phyloP scores from a whole-genome alignment of 1,140 invertebrate genomes.

The Pseudomyrmex cubaensis region DNA sequence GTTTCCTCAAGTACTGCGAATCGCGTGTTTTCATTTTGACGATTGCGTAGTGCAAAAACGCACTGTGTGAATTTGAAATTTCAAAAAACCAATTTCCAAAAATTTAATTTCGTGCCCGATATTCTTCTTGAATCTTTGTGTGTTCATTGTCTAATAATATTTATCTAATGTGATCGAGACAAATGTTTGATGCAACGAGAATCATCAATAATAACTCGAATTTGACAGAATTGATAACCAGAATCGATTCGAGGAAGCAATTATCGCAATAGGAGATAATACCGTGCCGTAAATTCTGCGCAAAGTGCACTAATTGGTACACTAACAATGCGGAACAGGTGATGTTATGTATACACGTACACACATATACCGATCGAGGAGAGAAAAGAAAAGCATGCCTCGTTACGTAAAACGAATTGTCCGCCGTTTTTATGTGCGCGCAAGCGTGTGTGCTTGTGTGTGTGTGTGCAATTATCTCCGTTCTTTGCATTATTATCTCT shows the following conservation, averaged over 20 bases:
- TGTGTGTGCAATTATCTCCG: too few relatives aligned
- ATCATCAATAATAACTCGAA: not conserved
- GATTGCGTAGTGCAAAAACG: not conserved
- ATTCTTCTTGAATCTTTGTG: not conserved
- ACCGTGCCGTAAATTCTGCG: not conserved
- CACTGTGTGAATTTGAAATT: too few relatives aligned
- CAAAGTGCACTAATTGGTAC: slow-evolving; percentile 43
- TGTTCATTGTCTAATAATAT: not conserved
- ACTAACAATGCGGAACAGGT: slow-evolving; percentile 49
- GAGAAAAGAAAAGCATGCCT: slow-evolving; percentile 21
- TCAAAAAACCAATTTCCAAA: too few relatives aligned
- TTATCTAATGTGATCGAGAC: too few relatives aligned
- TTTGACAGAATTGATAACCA: not conserved
- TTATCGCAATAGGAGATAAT: slow-evolving; percentile 27
- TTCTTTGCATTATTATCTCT: too few relatives aligned
- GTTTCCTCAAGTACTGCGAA: not conserved
- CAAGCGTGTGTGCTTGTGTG: too few relatives aligned
- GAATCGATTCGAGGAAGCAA: slow-evolving; percentile 17
- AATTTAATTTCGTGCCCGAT: not conserved
- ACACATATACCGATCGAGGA: not conserved
- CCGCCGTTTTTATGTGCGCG: not conserved
- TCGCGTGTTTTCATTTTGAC: not conserved
- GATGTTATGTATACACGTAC: slow-evolving; percentile 33
- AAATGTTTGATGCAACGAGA: not conserved
- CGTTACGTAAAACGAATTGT: slow-evolving; percentile 43